A percentile compares a stretch with the other conserved stretches of the same genome.
Evolutionary conservation across 2,113 vertebrate species (phyloP).

Genomic region (Panurus biarmicus): DNA sequence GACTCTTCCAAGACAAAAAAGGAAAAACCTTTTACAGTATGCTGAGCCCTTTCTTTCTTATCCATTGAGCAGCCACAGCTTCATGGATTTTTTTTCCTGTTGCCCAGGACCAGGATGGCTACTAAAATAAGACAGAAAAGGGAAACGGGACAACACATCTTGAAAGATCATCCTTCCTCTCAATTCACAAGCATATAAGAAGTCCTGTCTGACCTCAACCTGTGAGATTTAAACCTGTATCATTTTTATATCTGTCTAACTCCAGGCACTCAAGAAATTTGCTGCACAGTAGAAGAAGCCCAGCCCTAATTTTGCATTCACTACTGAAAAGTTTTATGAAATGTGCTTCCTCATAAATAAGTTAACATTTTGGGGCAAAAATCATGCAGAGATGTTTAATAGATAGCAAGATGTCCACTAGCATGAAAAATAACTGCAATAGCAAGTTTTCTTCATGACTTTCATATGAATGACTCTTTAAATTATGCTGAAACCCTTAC

Average conservation of each 20-base stretch:
- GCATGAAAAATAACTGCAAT: neutral
- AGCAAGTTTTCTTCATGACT: neutral
- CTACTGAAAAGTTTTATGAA: neutral
- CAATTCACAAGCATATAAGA: neutral
- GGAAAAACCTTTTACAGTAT: neutral
- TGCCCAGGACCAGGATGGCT: neutral
- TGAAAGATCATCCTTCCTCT: neutral
- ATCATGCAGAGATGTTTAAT: neutral
- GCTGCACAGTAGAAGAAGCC: neutral
- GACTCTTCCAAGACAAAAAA: neutral
- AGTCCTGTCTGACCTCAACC: neutral
- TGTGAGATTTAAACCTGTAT: neutral
- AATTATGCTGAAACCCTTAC: neutral
- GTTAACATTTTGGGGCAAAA: neutral
- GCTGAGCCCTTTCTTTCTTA: neutral
- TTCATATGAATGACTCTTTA: neutral
- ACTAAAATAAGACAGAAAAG: neutral
- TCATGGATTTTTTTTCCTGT: neutral
- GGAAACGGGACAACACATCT: accelerated
- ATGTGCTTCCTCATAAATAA: neutral
- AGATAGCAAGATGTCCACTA: neutral
- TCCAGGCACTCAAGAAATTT: neutral
- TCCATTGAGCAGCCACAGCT: accelerated
- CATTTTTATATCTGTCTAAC: neutral
- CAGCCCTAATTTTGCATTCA: neutral